These are phyloP conservation scores for Serinus canaria DNA, from an alignment of 2,113 vertebrate species.

Conservation along the genomic window DNA sequence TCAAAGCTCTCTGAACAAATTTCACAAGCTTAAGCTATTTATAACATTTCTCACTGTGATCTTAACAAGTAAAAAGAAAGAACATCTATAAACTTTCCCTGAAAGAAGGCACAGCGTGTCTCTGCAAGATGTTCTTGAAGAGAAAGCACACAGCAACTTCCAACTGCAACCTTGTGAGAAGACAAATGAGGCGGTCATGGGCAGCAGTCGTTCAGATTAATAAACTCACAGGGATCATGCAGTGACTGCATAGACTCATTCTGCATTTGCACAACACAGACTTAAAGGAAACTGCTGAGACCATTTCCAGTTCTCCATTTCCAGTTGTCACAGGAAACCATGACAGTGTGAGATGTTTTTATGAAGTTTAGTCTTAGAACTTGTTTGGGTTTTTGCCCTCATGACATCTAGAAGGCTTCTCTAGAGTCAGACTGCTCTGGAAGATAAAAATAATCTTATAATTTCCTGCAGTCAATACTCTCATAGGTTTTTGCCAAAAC, in stretches of 20 bases:
- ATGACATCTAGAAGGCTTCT: not conserved
- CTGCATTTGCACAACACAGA: not conserved
- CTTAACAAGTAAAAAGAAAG: not conserved
- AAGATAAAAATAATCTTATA: not conserved
- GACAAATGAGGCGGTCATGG: not conserved
- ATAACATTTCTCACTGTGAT: not conserved
- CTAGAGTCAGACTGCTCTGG: not conserved
- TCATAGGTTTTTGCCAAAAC: not conserved
- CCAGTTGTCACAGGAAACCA: not conserved
- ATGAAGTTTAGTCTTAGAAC: not conserved
- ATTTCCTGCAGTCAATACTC: not conserved
- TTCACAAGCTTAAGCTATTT: slow-evolving; percentile 5
- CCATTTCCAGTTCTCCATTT: not conserved
- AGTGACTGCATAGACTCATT: not conserved
- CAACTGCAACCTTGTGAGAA: not conserved
- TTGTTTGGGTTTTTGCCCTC: not conserved
- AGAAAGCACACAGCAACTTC: not conserved
- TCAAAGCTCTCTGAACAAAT: not conserved
- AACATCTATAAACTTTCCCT: not conserved
- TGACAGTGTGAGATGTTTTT: not conserved
- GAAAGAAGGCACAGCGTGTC: not conserved
- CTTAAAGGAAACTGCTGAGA: not conserved
- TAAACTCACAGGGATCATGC: not conserved
- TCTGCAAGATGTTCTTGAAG: not conserved
- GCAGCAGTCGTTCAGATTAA: not conserved